These are phyloP conservation scores for Sitta europaea DNA, from an alignment of 2,113 vertebrate genomes.

Conservation along the genomic window DNA sequence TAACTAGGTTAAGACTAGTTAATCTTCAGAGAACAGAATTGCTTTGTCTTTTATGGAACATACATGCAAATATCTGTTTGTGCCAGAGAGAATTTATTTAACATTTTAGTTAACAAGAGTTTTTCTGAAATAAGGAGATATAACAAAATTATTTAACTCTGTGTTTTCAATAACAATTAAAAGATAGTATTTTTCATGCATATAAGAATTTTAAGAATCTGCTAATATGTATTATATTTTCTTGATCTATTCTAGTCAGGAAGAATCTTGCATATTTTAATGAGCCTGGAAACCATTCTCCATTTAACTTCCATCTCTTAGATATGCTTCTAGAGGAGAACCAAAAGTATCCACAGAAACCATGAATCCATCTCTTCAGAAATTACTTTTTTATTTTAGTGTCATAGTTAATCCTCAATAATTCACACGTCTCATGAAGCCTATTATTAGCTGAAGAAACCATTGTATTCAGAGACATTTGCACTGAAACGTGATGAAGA, in stretches of 20 bases:
- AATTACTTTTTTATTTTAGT: neutral
- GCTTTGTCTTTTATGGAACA: neutral
- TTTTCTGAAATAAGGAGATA: neutral
- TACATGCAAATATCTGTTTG: neutral
- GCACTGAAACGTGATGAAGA: neutral
- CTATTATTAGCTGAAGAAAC: neutral
- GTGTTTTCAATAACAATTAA: neutral
- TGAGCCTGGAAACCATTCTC: neutral
- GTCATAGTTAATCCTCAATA: neutral
- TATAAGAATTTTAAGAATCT: neutral
- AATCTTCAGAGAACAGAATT: neutral
- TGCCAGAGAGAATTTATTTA: neutral
- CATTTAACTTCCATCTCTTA: neutral
- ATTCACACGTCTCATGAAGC: neutral
- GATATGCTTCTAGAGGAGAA: neutral
- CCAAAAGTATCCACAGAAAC: neutral
- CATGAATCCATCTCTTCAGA: neutral
- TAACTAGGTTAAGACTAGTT: neutral
- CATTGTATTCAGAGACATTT: neutral
- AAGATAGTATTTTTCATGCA: neutral
- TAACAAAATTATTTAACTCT: neutral
- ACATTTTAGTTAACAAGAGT: neutral
- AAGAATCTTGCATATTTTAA: neutral
- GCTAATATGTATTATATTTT: neutral
- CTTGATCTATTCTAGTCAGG: neutral